Conservation (phyloP, 2,888 invertebrate species). For the Orthosia gracilis region DNA sequence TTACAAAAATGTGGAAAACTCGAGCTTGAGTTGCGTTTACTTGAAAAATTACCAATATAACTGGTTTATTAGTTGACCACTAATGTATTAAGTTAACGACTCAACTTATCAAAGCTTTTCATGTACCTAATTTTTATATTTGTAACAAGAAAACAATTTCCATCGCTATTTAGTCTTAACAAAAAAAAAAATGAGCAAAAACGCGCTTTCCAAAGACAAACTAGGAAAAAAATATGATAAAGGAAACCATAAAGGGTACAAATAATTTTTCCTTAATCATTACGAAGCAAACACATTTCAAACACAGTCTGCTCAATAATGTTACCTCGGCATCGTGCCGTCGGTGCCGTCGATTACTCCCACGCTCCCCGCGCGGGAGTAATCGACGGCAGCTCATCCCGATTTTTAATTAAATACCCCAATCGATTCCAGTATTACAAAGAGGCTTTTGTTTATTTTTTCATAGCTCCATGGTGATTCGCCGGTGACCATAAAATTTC, state of each 20-base stretch:
- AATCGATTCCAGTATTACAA: slow-evolving; percentile 69
- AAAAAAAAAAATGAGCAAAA: slow-evolving; percentile 12
- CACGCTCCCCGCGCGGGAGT: slow-evolving; percentile 58
- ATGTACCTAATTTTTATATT: not conserved
- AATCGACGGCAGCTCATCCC: slow-evolving; percentile 51
- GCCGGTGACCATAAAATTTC: slow-evolving; percentile 48
- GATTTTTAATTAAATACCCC: slow-evolving; percentile 76
- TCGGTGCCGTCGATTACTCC: too few species aligned
- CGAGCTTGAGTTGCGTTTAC: not conserved
- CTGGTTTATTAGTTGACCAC: slow-evolving; percentile 1
- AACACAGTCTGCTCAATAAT: slow-evolving; percentile 41
- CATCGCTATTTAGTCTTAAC: not conserved
- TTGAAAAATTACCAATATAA: not conserved
- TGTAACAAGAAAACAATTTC: not conserved
- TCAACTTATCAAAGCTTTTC: not conserved
- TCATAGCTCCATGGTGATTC: slow-evolving; percentile 47
- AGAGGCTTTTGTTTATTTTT: slow-evolving; percentile 69
- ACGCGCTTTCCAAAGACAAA: slow-evolving; percentile 8
- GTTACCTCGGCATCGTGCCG: slow-evolving; percentile 32
- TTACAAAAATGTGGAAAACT: not conserved
- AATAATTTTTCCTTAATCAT: slow-evolving; percentile 22
- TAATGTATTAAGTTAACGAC: not conserved
- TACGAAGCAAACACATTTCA: slow-evolving; percentile 35
- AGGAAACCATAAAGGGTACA: slow-evolving; percentile 9
- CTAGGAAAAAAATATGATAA: not conserved